These are phyloP conservation scores for Actinernus sp. DNA, from an alignment of 92 coral and sea anemone genomes.

Conservation along the genomic window DNA sequence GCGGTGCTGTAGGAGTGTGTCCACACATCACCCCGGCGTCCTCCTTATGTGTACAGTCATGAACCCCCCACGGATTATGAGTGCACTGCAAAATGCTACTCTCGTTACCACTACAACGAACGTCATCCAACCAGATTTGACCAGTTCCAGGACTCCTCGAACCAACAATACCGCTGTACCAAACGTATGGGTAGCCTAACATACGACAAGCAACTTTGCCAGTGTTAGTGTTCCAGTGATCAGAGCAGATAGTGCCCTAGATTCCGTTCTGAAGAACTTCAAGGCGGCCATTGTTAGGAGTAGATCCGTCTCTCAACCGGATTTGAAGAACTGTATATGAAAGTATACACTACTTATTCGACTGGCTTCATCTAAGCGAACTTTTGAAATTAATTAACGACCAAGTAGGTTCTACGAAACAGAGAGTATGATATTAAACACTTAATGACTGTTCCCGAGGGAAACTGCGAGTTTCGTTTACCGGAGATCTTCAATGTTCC, in stretches of 20 bases:
- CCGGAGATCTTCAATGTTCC: too few species aligned
- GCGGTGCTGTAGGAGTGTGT: neutral
- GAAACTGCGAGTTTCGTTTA: too few species aligned
- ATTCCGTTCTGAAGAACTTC: neutral
- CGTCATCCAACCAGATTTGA: constrained; percentile 11
- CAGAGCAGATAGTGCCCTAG: neutral
- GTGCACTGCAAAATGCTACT: neutral
- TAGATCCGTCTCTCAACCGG: too few species aligned
- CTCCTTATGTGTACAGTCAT: constrained; percentile 10
- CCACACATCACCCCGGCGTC: constrained; percentile 12
- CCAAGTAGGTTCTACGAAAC: too few species aligned
- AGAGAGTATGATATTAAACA: too few species aligned
- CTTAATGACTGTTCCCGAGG: too few species aligned
- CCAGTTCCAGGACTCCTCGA: neutral
- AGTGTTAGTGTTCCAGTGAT: neutral
- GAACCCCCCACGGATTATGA: constrained; percentile 1
- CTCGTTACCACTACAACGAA: constrained; percentile 4
- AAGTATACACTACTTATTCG: too few species aligned
- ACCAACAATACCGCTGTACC: neutral
- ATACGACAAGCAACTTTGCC: constrained; percentile 3
- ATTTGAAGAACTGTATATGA: too few species aligned
- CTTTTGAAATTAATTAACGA: too few species aligned
- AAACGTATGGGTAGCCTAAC: constrained; percentile 6
- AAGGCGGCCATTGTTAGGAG: constrained; percentile 12
- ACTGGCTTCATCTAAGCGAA: too few species aligned